phyloP scores from a whole-genome alignment of 1,140 invertebrate genomes.

The Microplitis demolitor region DNA sequence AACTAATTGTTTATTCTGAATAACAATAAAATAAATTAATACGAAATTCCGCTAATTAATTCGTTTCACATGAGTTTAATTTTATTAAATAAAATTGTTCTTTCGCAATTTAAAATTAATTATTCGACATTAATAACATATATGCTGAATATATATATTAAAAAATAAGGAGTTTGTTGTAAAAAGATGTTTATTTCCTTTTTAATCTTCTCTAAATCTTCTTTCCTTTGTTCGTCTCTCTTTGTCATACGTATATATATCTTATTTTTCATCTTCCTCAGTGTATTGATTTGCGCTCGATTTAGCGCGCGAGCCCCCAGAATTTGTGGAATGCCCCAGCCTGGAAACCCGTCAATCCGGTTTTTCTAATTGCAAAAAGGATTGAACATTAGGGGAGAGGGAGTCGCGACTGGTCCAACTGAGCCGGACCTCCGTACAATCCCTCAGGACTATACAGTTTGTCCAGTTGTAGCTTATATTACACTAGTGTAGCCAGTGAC shows the following conservation, averaged over 20 bases:
- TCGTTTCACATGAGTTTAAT: too few species aligned
- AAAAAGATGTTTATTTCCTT: background rate
- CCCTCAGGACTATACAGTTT: constrained; percentile 2
- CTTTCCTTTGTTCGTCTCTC: background rate
- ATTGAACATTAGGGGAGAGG: constrained; percentile 38
- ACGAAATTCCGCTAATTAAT: too few species aligned
- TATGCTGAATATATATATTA: too few species aligned
- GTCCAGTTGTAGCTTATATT: background rate
- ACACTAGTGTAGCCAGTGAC: too few species aligned
- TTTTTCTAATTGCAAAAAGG: constrained; percentile 62
- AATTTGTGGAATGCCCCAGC: constrained; percentile 59
- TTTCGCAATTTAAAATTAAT: too few species aligned
- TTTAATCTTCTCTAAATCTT: constrained; percentile 13
- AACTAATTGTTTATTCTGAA: too few species aligned
- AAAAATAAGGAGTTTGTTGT: too few species aligned
- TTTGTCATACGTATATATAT: background rate
- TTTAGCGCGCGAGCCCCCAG: constrained; percentile 39
- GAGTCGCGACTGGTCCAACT: constrained; percentile 1
- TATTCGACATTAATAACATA: too few species aligned
- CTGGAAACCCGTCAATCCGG: constrained; percentile 57
- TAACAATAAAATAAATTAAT: too few species aligned
- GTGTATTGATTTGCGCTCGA: constrained; percentile 35
- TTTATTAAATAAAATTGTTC: too few species aligned
- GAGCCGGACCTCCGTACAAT: background rate
- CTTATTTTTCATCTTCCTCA: background rate